These are phyloP conservation scores for Myocastor coypus DNA, from an alignment of 2,113 vertebrate genomes.

Conservation along the genomic window DNA sequence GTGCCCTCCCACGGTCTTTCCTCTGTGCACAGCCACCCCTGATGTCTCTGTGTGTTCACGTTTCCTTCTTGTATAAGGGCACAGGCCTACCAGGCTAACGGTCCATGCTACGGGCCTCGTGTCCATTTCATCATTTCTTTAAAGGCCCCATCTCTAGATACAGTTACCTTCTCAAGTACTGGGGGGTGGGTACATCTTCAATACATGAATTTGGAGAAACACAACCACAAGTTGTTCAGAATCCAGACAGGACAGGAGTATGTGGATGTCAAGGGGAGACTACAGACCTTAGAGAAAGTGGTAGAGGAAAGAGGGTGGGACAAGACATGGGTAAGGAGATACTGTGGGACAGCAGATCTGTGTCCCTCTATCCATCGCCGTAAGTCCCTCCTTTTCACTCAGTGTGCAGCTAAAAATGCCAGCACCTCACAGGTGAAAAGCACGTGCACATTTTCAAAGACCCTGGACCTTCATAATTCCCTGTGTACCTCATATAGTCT, in stretches of 20 bases:
- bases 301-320: neutral
- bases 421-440: neutral
- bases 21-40: accelerated
- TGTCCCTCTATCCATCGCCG: neutral
- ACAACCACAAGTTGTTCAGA: neutral
- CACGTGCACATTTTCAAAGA: neutral
- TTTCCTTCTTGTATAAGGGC: neutral
- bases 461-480: neutral
- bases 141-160: neutral
- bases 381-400: neutral
- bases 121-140: neutral
- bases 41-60: neutral
- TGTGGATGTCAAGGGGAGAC: neutral
- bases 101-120: neutral
- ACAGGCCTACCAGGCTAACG: neutral
- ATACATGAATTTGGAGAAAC: neutral
- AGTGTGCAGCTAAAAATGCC: neutral
- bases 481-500: neutral
- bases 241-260: neutral
- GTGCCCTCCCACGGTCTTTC: neutral
- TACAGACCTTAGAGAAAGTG: neutral
- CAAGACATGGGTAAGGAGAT: neutral
- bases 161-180: neutral
- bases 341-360: accelerated
- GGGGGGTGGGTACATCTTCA: neutral